These are phyloP conservation scores for Chymomyza procnemis DNA, from an alignment of 2,888 invertebrate genomes.

Conservation along the genomic window DNA sequence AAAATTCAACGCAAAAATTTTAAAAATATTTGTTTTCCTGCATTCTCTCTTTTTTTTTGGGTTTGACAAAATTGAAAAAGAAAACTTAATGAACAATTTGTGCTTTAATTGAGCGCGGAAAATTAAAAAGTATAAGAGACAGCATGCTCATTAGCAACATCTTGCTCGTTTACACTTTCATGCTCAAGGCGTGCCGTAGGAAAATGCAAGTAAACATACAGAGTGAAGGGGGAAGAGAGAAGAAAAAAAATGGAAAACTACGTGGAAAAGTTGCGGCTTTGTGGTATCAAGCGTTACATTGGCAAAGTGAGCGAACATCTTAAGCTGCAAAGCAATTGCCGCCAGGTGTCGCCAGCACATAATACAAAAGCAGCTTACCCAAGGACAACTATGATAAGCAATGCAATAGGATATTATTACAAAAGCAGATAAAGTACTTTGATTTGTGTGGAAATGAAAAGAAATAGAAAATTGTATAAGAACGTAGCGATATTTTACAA, in stretches of 20 bases:
- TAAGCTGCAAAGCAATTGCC: conserved; percentile 35
- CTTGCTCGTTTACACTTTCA: not conserved
- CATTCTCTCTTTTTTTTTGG: too few species aligned
- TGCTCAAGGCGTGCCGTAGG: too few species aligned
- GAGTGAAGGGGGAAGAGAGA: not conserved
- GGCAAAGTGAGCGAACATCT: not conserved
- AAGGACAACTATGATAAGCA: not conserved
- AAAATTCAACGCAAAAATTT: not conserved
- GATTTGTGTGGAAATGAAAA: too few species aligned
- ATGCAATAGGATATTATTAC: conserved; percentile 20
- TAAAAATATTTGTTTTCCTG: not conserved
- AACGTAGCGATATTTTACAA: too few species aligned
- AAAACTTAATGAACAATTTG: not conserved
- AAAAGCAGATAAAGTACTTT: not conserved
- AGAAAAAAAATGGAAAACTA: not conserved
- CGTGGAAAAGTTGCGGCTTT: not conserved
- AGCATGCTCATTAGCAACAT: not conserved
- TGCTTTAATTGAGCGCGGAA: not conserved
- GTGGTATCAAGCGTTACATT: not conserved
- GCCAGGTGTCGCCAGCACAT: conserved; percentile 45
- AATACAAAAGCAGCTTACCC: conserved; percentile 7
- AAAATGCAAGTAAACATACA: not conserved
- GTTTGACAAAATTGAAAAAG: not conserved
- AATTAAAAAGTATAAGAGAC: not conserved
- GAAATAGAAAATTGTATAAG: too few species aligned